Evolutionary conservation across 2,797 vertebrate genomes (phyloP).

Genomic region (Enoplosus armatus): DNA sequence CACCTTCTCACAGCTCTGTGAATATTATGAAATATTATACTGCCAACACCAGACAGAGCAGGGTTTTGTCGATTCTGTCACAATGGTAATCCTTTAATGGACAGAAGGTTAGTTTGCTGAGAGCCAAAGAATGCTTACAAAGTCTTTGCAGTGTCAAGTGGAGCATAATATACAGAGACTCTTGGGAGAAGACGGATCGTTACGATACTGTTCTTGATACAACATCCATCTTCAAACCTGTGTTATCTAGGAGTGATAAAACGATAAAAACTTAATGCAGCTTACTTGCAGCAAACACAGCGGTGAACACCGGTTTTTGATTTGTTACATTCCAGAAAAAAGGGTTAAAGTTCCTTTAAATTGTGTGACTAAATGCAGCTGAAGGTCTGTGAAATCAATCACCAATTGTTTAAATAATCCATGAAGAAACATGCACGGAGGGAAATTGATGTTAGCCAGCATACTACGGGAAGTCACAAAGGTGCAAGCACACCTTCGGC

Average conservation of each 20-base stretch:
- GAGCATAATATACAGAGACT: conserved; percentile 15
- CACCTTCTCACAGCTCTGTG: conserved; percentile 38
- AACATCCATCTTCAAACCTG: conserved; percentile 50
- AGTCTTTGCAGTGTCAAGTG: conserved; percentile 55
- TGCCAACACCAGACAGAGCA: conserved; percentile 40
- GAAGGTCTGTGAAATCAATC: conserved; percentile 35
- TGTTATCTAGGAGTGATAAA: conserved; percentile 44
- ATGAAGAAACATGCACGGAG: conserved; percentile 10
- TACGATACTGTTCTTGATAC: conserved; percentile 30
- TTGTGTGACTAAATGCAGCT: conserved; percentile 30
- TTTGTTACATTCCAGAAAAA: conserved; percentile 44
- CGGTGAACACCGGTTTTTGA: conserved; percentile 33
- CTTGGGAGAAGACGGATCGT: conserved; percentile 39
- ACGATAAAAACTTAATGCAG: conserved; percentile 40
- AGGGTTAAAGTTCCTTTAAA: conserved; percentile 20
- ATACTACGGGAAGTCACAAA: background rate
- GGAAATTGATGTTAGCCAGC: conserved; percentile 13
- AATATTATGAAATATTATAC: conserved; percentile 54
- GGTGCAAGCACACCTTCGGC: fast-evolving
- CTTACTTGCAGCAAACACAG: conserved; percentile 27
- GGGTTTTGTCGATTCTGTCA: conserved; percentile 69
- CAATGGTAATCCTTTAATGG: conserved; percentile 80
- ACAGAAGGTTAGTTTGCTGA: conserved; percentile 47
- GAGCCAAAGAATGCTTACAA: conserved; percentile 66
- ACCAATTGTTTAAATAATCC: conserved; percentile 33